Evolutionary conservation across 2,797 vertebrate genomes (phyloP), one percentile per base, ranked within the genome.

Genomic region (Rhinophrynus dorsalis): DNA sequence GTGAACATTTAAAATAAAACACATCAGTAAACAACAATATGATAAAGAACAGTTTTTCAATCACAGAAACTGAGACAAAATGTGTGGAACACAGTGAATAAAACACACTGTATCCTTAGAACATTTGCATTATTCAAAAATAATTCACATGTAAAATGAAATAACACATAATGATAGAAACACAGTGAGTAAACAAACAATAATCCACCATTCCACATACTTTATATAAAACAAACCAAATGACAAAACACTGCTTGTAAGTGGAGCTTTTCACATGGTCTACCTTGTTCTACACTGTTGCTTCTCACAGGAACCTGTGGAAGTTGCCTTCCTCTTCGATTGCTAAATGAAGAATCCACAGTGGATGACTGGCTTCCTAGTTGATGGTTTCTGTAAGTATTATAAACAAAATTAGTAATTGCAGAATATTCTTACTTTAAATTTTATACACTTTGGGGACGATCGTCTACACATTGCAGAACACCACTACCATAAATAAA

Each of bases 271-370:
- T 58, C 62, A 73, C 62, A 42, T 60, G 70, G 56, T 82, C 90
- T 91, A 98, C 97, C 97, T 95, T 98, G 94, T 88, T 98, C 95
- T 83, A 95, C 86, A 86, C 92, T 96, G 91, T 94, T 90, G 80
- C 93, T 96, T 75, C 95, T 94, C 57, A 94, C 87, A 11, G 97
- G 97, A 77, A 98, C 94, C 79, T 98, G 95, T 0, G 96, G 97
- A 52, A 99, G 92, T 78, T 98, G 95, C 54, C 97, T 88, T 80
- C 94, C 94, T 82, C 93, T 91, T 78, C 94, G 94, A 67, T 85
- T 90, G 80, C 92, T 88, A 80, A 90, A 91, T 55, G 92, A 82
- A 7, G 91, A 82, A 77, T 94, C 94, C 33, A 85, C 78, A 5
- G 92, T 87, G 68, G 94, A 88, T 58, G 93, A 92, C 64, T 80